Evolutionary conservation across 2,888 invertebrate species (phyloP).

Genomic region (Lissonota sp.): DNA sequence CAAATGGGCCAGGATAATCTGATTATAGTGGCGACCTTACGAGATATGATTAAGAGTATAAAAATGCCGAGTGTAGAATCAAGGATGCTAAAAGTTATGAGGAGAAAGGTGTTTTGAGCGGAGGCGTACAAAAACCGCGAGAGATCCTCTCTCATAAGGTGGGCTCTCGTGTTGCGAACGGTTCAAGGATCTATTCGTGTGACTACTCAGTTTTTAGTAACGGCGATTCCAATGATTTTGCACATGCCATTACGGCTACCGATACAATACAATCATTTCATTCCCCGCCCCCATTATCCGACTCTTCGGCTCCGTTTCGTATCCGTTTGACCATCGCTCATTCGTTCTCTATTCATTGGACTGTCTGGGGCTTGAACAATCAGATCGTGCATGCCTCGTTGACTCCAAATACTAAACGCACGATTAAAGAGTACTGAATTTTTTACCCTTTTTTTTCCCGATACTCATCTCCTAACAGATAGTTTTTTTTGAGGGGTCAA

Average conservation of each 20-base stretch:
- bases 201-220: slow-evolving; percentile 51
- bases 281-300: slow-evolving; percentile 60
- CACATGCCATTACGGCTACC: slow-evolving; percentile 30
- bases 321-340: slow-evolving; percentile 18
- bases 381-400: slow-evolving; percentile 67
- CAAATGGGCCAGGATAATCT: too few species aligned
- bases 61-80: slow-evolving; percentile 31
- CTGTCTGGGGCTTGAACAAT: slow-evolving; percentile 22
- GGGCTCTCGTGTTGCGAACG: slow-evolving; percentile 42
- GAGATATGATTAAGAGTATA: slow-evolving; percentile 7
- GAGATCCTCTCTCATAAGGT: slow-evolving; percentile 20
- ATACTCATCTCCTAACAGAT: too few species aligned
- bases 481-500: too few species aligned
- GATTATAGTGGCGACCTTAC: too few species aligned
- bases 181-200: slow-evolving; percentile 73
- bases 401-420: slow-evolving; percentile 76
- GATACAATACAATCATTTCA: slow-evolving; percentile 62
- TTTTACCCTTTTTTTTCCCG: background rate
- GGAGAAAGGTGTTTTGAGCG: slow-evolving; percentile 75
- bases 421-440: slow-evolving; percentile 67
- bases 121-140: slow-evolving; percentile 20
- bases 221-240: slow-evolving; percentile 36
- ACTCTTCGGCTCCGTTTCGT: slow-evolving; percentile 43
- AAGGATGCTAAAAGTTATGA: slow-evolving; percentile 19
- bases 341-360: slow-evolving; percentile 5